Evolutionary conservation across 2,113 vertebrate species (phyloP).

Genomic region (Gymnarchus niloticus): DNA sequence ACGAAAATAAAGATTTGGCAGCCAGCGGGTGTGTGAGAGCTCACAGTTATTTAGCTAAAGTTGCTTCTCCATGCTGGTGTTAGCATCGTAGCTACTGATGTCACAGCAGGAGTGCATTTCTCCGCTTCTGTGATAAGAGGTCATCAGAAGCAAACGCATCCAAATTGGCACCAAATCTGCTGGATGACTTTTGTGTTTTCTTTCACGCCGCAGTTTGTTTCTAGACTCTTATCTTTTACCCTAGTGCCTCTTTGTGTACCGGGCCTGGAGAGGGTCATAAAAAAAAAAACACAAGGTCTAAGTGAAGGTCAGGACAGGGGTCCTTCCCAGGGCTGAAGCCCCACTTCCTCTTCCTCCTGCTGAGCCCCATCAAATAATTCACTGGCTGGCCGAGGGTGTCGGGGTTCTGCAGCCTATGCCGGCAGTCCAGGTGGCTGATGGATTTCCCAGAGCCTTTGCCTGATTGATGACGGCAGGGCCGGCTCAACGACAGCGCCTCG

Average conservation of each 20-base stretch:
- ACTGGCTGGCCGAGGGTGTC: slow-evolving; percentile 54
- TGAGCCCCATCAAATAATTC: slow-evolving; percentile 55
- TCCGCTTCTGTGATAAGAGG: neutral
- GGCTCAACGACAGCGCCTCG: slow-evolving; percentile 43
- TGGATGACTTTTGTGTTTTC: slow-evolving; percentile 56
- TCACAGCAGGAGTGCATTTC: neutral
- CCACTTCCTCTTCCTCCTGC: slow-evolving; percentile 35
- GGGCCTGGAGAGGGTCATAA: slow-evolving; percentile 48
- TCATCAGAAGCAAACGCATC: neutral
- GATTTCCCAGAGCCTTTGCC: slow-evolving; percentile 58
- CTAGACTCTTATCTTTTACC: slow-evolving; percentile 44
- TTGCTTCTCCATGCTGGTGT: neutral
- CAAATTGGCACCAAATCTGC: slow-evolving; percentile 44
- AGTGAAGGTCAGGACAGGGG: slow-evolving; percentile 44
- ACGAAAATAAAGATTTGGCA: neutral
- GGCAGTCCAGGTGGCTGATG: slow-evolving; percentile 62
- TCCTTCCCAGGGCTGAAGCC: slow-evolving; percentile 19
- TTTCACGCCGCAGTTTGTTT: slow-evolving; percentile 32
- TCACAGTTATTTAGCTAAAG: neutral
- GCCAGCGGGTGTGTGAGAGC: neutral
- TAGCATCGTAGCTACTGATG: neutral
- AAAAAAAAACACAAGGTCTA: slow-evolving; percentile 40
- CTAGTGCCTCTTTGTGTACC: slow-evolving; percentile 34
- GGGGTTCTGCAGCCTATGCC: slow-evolving; percentile 21
- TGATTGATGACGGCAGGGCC: slow-evolving; percentile 60